A percentile compares a stretch with the other conserved stretches of the same genome.
Evolutionary conservation across 2,888 invertebrate genomes (phyloP).

Genomic region (Leucophenga maculata): DNA sequence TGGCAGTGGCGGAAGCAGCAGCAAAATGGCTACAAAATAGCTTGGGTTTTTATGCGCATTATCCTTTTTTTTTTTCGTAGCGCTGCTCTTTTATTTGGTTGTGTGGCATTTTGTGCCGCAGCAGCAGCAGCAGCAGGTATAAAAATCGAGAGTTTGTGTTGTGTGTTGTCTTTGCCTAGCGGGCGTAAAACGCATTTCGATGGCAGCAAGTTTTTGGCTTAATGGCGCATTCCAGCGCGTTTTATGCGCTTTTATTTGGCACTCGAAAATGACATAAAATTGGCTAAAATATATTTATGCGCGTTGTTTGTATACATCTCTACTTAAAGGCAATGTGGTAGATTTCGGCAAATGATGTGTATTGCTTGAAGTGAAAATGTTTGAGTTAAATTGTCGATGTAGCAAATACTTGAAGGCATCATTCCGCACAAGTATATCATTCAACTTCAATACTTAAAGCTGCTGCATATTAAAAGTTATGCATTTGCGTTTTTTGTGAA

Average conservation of each 20-base stretch:
- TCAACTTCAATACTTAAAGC: no score
- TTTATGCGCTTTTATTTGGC: background rate
- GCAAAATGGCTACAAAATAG: conserved; percentile 46
- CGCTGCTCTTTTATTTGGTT: background rate
- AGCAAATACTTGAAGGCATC: no score
- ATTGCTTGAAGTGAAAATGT: no score
- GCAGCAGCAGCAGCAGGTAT: conserved; percentile 49
- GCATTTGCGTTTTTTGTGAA: no score
- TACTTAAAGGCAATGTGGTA: background rate
- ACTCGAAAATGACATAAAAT: conserved; percentile 2
- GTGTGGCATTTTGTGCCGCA: no score
- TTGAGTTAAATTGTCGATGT: no score
- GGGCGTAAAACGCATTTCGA: conserved; percentile 53
- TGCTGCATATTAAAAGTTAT: no score
- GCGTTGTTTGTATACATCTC: background rate
- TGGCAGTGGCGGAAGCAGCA: conserved; percentile 50
- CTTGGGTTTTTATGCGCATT: conserved; percentile 61
- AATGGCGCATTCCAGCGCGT: conserved; percentile 56
- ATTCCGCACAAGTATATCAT: no score
- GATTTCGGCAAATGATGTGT: no score
- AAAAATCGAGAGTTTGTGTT: conserved; percentile 61
- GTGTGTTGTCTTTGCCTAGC: conserved; percentile 62
- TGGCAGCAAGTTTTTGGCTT: conserved; percentile 46
- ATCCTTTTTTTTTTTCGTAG: conserved; percentile 43
- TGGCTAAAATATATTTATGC: conserved; percentile 5